phyloP scores from a whole-genome alignment of 2,113 vertebrate genomes.

The Ptyas mucosa region DNA sequence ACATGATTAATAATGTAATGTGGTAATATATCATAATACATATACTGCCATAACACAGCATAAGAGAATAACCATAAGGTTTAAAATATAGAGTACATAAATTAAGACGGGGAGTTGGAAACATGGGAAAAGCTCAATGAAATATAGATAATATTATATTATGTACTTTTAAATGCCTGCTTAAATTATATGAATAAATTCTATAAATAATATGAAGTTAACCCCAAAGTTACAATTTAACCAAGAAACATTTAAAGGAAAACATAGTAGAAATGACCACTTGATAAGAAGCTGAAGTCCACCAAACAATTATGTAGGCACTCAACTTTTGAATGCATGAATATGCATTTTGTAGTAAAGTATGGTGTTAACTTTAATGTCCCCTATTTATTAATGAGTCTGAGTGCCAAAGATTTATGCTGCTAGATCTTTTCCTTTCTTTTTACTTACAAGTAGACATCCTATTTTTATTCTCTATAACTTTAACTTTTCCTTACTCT shows the following conservation, averaged over 20 bases:
- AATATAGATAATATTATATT: neutral
- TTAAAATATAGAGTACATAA: neutral
- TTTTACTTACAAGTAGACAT: neutral
- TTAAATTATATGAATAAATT: neutral
- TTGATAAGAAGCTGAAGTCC: neutral
- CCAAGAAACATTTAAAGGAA: neutral
- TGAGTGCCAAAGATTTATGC: neutral
- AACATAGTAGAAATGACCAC: neutral
- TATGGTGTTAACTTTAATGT: neutral
- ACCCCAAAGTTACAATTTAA: neutral
- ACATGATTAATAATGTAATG: neutral
- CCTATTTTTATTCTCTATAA: neutral
- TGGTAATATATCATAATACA: neutral
- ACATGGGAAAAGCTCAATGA: neutral
- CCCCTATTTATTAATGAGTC: neutral
- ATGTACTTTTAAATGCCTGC: neutral
- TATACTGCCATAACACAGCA: neutral
- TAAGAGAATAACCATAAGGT: neutral
- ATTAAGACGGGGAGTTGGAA: neutral
- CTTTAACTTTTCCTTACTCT: neutral
- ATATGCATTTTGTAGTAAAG: neutral
- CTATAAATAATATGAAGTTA: neutral
- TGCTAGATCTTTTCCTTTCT: neutral
- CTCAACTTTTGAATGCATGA: neutral
- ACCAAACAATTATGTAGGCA: neutral